Percentiles rank a stretch among this genome's conserved stretches.
These are phyloP conservation scores for Neoarius graeffei DNA, from an alignment of 2,113 vertebrate species.

Conservation along the genomic window DNA sequence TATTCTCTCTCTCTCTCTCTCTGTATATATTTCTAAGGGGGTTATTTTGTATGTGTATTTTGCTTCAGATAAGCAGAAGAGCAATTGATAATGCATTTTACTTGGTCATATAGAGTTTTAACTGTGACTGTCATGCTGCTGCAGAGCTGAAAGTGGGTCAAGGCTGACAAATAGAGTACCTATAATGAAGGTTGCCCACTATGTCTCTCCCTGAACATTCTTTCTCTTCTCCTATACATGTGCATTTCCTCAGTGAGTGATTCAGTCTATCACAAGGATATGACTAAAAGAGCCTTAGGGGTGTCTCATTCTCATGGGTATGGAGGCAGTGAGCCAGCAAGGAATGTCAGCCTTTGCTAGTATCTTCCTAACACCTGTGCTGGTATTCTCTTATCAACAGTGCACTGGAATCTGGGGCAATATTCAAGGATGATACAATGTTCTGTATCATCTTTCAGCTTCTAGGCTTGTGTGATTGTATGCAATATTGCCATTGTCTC, in stretches of 20 bases:
- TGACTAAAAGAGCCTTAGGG: constrained; percentile 29
- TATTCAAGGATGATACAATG: not conserved
- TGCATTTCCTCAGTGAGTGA: constrained; percentile 22
- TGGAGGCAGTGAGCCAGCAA: constrained; percentile 19
- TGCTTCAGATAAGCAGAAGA: not conserved
- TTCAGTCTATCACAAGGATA: constrained; percentile 42
- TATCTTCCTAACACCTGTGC: not conserved
- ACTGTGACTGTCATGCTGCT: constrained; percentile 53
- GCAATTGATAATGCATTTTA: constrained; percentile 53
- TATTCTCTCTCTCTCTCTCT: not conserved
- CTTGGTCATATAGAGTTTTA: constrained; percentile 42
- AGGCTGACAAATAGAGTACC: constrained; percentile 61
- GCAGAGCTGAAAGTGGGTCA: constrained; percentile 63
- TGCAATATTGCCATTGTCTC: not conserved
- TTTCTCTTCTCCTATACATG: constrained; percentile 35
- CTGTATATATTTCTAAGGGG: not conserved
- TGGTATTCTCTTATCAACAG: constrained; percentile 19
- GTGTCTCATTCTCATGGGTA: constrained; percentile 2
- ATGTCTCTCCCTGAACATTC: constrained; percentile 55
- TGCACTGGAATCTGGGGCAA: not conserved
- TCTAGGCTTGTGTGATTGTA: not conserved
- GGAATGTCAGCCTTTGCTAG: constrained; percentile 6
- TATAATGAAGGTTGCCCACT: constrained; percentile 49
- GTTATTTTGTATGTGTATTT: constrained; percentile 11
- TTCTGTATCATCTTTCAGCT: not conserved